Base-by-base conservation (phyloP, 53 echinoderm and acorn worm genomes). In the Luidia sarsii region DNA sequence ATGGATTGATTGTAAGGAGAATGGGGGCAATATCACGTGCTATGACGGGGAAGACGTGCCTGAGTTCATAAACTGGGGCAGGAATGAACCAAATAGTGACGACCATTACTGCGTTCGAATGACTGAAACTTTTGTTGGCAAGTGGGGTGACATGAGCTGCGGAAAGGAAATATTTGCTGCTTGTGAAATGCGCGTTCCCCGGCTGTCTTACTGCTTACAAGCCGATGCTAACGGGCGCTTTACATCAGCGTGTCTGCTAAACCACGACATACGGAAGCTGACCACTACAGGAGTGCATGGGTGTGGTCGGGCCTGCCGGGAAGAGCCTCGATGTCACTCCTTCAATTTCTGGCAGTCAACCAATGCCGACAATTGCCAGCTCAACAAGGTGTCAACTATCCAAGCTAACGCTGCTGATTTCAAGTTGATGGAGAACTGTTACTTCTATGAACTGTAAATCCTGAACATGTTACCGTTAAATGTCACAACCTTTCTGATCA, bases 311-410 rank as follows among this genome's bases (percentile, higher is more conserved):
- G 67, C 67, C 22, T 66, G 67, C 13, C 25, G 67, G 67, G 67
- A 21, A 8, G 67, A 66, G 45, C 67, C 67, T 45, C 67, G 5
- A 27, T 66, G 67, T 28, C 67, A 10, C 67, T 41, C 67, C 43
- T 66, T 43, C 67, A 41, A 45, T 66, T 28, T 43, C 43, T 66
- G 67, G 67, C 4, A n/a, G 37, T 6, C 3, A 4, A 38, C 23
- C 3, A 3, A 61, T 10, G 38, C 3, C 21, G 22, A 16, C 7
- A n/a, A 36, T 8, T 64, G 64, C 9, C 64, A 64, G 38, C 64
- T 64, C 36, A 64, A 64, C 37, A 16, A 0, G 3, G n/a, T 15
- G 16, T 5, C 36, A 3, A 35, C 36, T 20, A 18, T 37, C 18
- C 16, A 64, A 20, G 64, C 64, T 34, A 22, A 15, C 18, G 64